phyloP scores from a whole-genome alignment of 92 coral and sea anemone genomes.

The Paramuricea clavata region DNA sequence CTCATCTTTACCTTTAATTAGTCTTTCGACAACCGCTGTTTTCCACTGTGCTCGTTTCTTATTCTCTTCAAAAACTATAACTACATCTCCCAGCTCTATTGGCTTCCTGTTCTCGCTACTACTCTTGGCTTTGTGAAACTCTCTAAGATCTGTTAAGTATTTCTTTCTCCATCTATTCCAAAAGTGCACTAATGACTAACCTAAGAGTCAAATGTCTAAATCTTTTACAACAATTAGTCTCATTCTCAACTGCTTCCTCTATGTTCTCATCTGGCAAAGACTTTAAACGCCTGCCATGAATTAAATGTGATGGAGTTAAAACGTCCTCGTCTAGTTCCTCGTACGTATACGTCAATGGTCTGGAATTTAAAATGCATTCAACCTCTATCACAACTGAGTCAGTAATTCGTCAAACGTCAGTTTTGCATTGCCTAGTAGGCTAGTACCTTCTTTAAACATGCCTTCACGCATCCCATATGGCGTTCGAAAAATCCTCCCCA shows the following conservation, averaged over 20 bases:
- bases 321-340: conserved; percentile 29
- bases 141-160: conserved; percentile 64
- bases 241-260: conserved; percentile 45
- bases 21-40: conserved; percentile 64
- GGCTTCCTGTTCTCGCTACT: too few species aligned
- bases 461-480: conserved; percentile 1
- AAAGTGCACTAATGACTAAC: conserved; percentile 60
- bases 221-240: conserved; percentile 37
- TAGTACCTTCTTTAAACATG: conserved; percentile 41
- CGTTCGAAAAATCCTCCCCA: conserved; percentile 35
- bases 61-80: conserved; percentile 34
- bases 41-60: conserved; percentile 69
- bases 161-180: too few species aligned
- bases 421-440: conserved; percentile 44
- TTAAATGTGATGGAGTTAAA: conserved; percentile 20
- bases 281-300: conserved; percentile 6
- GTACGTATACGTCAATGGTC: conserved; percentile 26
- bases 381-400: conserved; percentile 33
- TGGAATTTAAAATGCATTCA: conserved; percentile 38
- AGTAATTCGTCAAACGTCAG: conserved; percentile 23
- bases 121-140: conserved; percentile 54
- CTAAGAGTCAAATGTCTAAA: conserved; percentile 29
- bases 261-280: conserved; percentile 7
- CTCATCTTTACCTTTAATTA: conserved; percentile 40
- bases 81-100: too few species aligned